Percentiles rank a stretch among this genome's conserved stretches.
phyloP scores from a whole-genome alignment of 1,140 invertebrate genomes.

The Achroia grisella region DNA sequence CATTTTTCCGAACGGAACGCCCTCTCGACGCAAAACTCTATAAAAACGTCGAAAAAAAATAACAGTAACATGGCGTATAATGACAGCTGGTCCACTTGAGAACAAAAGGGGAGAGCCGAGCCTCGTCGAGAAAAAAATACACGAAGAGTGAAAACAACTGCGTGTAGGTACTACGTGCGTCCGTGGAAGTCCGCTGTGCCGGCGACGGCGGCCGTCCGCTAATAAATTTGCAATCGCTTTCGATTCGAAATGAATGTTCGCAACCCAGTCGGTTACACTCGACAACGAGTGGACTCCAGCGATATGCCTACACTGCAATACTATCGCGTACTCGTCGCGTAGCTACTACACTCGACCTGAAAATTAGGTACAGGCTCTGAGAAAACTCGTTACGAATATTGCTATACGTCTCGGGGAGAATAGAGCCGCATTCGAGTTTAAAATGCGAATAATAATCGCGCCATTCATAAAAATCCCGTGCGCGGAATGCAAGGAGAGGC shows the following conservation, averaged over 20 bases:
- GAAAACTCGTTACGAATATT: conserved; percentile 72
- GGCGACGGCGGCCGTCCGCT: conserved; percentile 42
- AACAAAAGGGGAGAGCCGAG: conserved; percentile 71
- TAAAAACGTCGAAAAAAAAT: conserved; percentile 73
- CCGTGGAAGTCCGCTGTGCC: conserved; percentile 31
- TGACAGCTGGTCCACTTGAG: conserved; percentile 75
- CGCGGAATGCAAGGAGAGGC: conserved; percentile 67
- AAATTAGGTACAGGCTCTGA: conserved; percentile 65
- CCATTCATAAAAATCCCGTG: conserved; percentile 71
- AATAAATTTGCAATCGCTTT: conserved; percentile 69
- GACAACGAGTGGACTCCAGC: conserved; percentile 34
- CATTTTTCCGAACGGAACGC: conserved; percentile 70
- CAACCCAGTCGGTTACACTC: conserved; percentile 26
- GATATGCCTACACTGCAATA: conserved; percentile 20
- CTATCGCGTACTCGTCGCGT: conserved; percentile 22
- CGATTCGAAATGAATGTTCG: conserved; percentile 33
- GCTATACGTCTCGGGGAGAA: conserved; percentile 66
- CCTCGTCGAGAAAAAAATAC: conserved; percentile 70
- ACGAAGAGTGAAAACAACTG: conserved; percentile 70
- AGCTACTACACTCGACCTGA: conserved; percentile 44
- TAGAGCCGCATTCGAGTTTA: conserved; percentile 67
- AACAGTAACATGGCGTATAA: conserved; percentile 75
- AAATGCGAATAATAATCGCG: conserved; percentile 71
- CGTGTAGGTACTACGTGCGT: conserved; percentile 47
- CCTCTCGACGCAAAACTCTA: conserved; percentile 70